Conservation (phyloP, 2,888 invertebrate species). For the Agrotis puta region DNA sequence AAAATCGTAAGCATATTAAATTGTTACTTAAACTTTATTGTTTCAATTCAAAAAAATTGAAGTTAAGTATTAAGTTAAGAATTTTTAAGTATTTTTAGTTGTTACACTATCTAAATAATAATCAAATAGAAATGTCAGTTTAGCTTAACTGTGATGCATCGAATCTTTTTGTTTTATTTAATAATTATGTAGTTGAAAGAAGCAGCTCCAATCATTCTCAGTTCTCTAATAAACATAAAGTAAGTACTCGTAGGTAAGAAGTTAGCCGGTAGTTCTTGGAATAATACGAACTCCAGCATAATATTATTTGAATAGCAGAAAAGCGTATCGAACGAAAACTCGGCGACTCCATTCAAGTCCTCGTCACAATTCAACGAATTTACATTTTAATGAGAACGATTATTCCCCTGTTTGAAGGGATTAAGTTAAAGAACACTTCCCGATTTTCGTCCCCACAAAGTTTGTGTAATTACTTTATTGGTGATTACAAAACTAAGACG, state of each 20-base stretch:
- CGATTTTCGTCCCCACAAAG: slow-evolving; percentile 74
- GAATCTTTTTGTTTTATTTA: too few species aligned
- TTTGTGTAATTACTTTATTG: slow-evolving; percentile 79
- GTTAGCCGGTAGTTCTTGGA: slow-evolving; percentile 68
- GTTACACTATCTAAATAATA: too few species aligned
- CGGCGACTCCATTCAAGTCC: slow-evolving; percentile 76
- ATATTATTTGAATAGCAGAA: slow-evolving; percentile 80
- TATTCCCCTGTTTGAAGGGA: slow-evolving; percentile 86
- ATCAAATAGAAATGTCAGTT: too few species aligned
- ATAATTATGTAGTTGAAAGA: neutral
- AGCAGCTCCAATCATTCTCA: slow-evolving; percentile 52
- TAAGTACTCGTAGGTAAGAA: slow-evolving; percentile 75
- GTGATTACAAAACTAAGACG: slow-evolving; percentile 76
- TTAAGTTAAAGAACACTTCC: slow-evolving; percentile 78
- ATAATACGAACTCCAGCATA: slow-evolving; percentile 77
- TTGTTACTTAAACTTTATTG: too few species aligned
- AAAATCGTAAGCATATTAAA: too few species aligned
- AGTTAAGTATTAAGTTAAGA: too few species aligned
- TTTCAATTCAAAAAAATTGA: too few species aligned
- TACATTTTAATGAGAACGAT: slow-evolving; percentile 86
- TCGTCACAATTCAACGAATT: slow-evolving; percentile 80
- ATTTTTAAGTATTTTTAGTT: too few species aligned
- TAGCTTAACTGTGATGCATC: too few species aligned
- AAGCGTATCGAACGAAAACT: slow-evolving; percentile 80
- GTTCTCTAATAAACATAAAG: slow-evolving; percentile 74